Evolutionary conservation across 2,113 vertebrate genomes (phyloP).

Genomic region (Cygnus atratus): DNA sequence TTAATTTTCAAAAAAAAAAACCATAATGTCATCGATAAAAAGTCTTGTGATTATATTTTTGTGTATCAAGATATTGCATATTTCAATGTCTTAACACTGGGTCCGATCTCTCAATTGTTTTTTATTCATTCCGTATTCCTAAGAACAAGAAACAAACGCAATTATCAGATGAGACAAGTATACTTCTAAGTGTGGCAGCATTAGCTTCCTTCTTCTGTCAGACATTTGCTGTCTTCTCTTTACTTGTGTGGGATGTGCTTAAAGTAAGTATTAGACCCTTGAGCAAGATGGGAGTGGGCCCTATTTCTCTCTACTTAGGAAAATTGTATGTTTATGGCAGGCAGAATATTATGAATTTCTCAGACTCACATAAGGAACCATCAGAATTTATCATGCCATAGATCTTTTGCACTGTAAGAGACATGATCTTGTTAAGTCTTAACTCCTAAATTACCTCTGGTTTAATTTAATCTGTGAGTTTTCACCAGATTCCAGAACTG

Average conservation of each 20-base stretch:
- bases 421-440: background rate
- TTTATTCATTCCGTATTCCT: background rate
- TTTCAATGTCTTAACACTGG: background rate
- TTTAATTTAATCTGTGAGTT: background rate
- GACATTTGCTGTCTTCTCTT: background rate
- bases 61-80: background rate
- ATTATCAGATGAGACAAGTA: rapidly evolving
- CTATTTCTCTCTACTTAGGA: background rate
- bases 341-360: background rate
- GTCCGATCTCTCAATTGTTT: background rate
- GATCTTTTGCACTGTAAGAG: background rate
- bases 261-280: background rate
- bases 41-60: background rate
- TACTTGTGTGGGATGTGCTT: background rate
- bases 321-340: background rate
- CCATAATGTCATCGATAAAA: background rate
- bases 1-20: too few species aligned
- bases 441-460: background rate
- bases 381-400: background rate
- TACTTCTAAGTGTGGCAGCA: background rate
- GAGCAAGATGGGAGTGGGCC: background rate
- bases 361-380: background rate
- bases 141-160: background rate
- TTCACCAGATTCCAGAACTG: background rate
- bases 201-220: background rate